Base-by-base conservation (phyloP, 92 coral and sea anemone genomes). In the Zoanthus gigantus region DNA sequence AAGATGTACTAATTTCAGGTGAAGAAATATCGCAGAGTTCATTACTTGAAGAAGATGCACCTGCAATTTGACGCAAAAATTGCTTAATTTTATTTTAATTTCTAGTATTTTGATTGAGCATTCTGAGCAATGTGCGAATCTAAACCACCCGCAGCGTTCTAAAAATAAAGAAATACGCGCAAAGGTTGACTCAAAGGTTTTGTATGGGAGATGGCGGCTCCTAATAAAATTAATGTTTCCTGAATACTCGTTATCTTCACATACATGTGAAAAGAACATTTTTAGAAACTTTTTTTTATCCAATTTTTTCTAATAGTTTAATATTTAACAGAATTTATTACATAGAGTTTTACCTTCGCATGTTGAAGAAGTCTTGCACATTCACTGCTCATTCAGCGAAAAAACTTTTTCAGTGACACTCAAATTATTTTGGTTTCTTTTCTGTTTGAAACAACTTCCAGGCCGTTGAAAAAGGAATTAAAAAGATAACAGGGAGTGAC, bases 401-500 rank as follows among this genome's bases (percentile, higher is more conserved):
- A 23, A 23, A 23, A 23, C 23, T 23, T 23, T 23, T 23, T 23
- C 23, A 23, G 23, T 23, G 23, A 23, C 23, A 23, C 23, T 23
- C 23, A 23, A 23, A 23, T 23, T 23, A 23, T 23, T 23, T 23
- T 23, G 23, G 23, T 23, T 23, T 23, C 23, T 23, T 23, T 23
- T 23, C 23, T 23, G 23, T 23, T 23, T 23, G 23, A 23, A 23
- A 23, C 13, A 4, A 63, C 13, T 63, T 72, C 9, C 71, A 85
- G 45, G 91, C 88, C 31, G 82, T 91, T 68, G 88, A 87, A 79
- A 80, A 66, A 0, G 91, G 93, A 2, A 73, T 91, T 29, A 91
- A 82, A 73, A 82, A 83, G 71, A 88, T 77, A 53, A 79, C 90
- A 23, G 93, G 89, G 0, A 76, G 58, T 60, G 75, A 84, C 13